These are phyloP conservation scores for Lerema accius DNA, from an alignment of 1,140 invertebrate genomes.

Conservation along the genomic window DNA sequence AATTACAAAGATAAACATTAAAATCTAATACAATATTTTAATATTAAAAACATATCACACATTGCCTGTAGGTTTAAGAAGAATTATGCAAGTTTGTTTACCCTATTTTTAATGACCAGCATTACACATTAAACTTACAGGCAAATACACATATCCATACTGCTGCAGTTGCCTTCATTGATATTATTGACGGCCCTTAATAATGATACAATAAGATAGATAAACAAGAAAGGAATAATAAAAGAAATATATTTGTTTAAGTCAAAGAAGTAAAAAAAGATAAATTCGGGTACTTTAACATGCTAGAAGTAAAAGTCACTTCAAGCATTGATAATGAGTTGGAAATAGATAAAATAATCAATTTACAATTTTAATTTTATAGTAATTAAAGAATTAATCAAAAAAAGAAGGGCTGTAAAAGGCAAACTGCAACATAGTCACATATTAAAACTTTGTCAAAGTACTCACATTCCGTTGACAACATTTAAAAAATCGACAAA, in stretches of 20 bases:
- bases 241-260: too few relatives aligned
- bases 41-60: slow-evolving; percentile 23
- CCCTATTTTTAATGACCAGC: slow-evolving; percentile 55
- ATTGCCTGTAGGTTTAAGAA: slow-evolving; percentile 32
- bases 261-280: too few relatives aligned
- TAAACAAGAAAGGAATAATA: too few relatives aligned
- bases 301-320: too few relatives aligned
- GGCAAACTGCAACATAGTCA: slow-evolving; percentile 25
- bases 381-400: too few relatives aligned
- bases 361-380: too few relatives aligned
- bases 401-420: not conserved
- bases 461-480: slow-evolving; percentile 5
- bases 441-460: slow-evolving; percentile 25
- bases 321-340: too few relatives aligned
- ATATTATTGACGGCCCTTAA: not conserved
- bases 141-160: slow-evolving; percentile 32
- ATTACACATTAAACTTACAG: slow-evolving; percentile 45
- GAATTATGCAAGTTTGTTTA: slow-evolving; percentile 36
- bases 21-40: slow-evolving; percentile 25
- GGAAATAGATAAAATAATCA: too few relatives aligned
- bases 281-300: too few relatives aligned
- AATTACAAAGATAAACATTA: slow-evolving; percentile 38
- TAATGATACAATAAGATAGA: not conserved
- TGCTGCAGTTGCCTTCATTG: slow-evolving; percentile 7
- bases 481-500: slow-evolving; percentile 17